Conservation (phyloP, 2,797 vertebrate genomes). For the Tenualosa ilisha region DNA sequence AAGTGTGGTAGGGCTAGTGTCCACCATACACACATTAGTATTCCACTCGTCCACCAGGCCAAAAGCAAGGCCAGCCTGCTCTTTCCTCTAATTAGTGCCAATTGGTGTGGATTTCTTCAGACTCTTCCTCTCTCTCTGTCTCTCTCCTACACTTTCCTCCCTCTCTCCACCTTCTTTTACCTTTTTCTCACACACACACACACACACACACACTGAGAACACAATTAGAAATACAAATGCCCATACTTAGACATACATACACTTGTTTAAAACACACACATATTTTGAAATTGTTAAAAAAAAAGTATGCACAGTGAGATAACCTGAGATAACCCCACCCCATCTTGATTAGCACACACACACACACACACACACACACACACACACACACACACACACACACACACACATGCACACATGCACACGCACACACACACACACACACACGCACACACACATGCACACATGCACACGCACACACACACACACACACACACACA, state of each 20-base stretch:
- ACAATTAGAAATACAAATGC: too few relatives aligned
- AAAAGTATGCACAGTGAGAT: conserved; percentile 16
- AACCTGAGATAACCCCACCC: neutral
- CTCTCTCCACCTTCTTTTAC: neutral
- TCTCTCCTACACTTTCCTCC: neutral
- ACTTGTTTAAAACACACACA: neutral
- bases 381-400: too few relatives aligned
- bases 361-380: too few relatives aligned
- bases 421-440: too few relatives aligned
- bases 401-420: too few relatives aligned
- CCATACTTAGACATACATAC: too few relatives aligned
- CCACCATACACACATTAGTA: conserved; percentile 54
- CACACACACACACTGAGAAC: neutral
- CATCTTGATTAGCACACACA: too few relatives aligned
- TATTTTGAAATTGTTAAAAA: neutral
- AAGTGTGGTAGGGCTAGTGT: conserved; percentile 43
- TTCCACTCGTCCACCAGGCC: conserved; percentile 51
- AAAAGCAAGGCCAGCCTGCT: conserved; percentile 44
- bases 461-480: too few relatives aligned
- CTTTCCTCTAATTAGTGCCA: conserved; percentile 59
- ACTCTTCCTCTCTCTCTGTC: conserved; percentile 37
- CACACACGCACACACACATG: too few relatives aligned
- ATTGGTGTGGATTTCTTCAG: conserved; percentile 56
- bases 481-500: too few relatives aligned
- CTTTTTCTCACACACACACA: conserved; percentile 2